Conservation (phyloP, 1,140 invertebrate genomes). For the Monomorium pharaonis region DNA sequence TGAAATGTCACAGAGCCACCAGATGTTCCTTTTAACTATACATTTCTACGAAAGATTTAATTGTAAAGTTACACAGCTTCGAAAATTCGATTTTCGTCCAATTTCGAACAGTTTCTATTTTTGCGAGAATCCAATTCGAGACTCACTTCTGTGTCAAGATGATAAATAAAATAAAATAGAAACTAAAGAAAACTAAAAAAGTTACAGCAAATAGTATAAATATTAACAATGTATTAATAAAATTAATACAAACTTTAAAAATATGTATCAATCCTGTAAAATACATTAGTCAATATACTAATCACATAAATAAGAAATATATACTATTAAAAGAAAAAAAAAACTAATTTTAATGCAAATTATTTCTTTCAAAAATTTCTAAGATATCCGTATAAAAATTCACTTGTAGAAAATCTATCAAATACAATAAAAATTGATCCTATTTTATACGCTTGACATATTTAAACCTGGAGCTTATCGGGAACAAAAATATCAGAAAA, state of each 20-base stretch:
- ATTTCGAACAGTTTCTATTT: neutral
- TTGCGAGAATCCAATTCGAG: neutral
- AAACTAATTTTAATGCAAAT: neutral
- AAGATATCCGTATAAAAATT: neutral
- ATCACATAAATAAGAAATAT: neutral
- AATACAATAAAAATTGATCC: conserved; percentile 10
- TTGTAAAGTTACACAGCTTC: neutral
- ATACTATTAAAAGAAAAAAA: neutral
- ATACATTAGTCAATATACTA: neutral
- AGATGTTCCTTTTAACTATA: neutral
- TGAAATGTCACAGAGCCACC: conserved; percentile 5
- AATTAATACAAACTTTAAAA: neutral
- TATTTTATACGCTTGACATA: conserved; percentile 5
- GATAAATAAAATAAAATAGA: neutral
- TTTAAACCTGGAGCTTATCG: conserved; percentile 23
- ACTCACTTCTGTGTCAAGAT: neutral
- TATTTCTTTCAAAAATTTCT: neutral
- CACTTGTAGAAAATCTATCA: neutral
- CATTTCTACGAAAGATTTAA: neutral
- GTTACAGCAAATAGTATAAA: neutral
- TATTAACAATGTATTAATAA: neutral
- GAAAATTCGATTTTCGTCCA: conserved; percentile 3
- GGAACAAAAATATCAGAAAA: conserved; percentile 45
- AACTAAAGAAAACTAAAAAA: neutral
- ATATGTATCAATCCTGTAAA: neutral